Base-by-base conservation (phyloP, 64 coral and sea anemone species). In the Pachyseris speciosa region DNA sequence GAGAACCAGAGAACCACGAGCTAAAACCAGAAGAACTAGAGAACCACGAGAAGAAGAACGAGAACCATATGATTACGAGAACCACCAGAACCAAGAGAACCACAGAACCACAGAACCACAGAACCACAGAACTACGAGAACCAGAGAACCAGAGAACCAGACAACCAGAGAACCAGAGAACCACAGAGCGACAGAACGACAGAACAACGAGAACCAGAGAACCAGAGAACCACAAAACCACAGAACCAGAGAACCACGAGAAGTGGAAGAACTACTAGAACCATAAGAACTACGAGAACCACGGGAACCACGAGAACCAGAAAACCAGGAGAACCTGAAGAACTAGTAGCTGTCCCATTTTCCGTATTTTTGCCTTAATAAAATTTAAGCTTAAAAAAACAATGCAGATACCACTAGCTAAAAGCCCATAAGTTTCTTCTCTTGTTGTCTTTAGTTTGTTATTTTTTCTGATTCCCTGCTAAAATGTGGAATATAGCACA, bases 241-340 rank as follows among this genome's bases (percentile, higher is more conserved):
- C 44, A 6, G 5, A 47, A 47, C 11, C 5, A 47, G 44, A 11
- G 11, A 47, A 47, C 44, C 11, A 4, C 44, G 11, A 47, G 11
- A 47, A 6, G 9, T 19, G 22, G 2, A 19, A 15, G 51, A 55
- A 55, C 51, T 19, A 5, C 51, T 10, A 15, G 51, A 15, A 9
- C 12, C 51, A 9, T 19, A 2, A 0, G 12, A 55, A 9, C 5
- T 19, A 0, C 51, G 12, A 55, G 30, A 69, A 37, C 30, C 28
- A 37, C 27, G 28, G 28, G 63, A 66, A 66, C 63, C 63, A 66
- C 63, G 67, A 87, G 67, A 87, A 50, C 42, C 66, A 87, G 48
- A 87, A 68, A 87, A 87, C 85, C 85, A 87, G 30, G 67, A 73
- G 85, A 87, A 87, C 69, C 85, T 74, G 69, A 72, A 36, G 78